These are phyloP conservation scores for Cyprinodon variegatus DNA, from an alignment of 2,113 vertebrate species.

Conservation along the genomic window DNA sequence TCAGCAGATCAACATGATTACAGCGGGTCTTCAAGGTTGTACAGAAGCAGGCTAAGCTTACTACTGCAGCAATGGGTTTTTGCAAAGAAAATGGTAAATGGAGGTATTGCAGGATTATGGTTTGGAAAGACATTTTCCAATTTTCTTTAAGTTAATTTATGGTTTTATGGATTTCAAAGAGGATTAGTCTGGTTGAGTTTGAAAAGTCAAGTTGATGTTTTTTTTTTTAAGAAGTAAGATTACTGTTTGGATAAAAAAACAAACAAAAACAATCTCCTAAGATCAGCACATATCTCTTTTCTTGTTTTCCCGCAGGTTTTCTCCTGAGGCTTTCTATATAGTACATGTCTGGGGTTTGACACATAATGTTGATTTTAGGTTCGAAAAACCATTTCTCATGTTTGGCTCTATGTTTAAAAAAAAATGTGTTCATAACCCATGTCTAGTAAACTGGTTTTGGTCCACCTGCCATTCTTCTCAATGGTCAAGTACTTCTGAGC, in stretches of 20 bases:
- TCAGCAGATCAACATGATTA: conserved; percentile 99
- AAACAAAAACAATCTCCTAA: not conserved
- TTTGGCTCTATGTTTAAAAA: too few relatives aligned
- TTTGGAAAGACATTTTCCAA: conserved; percentile 30
- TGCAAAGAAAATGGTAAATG: conserved; percentile 24
- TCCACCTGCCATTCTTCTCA: too few relatives aligned
- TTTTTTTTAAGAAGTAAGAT: not conserved
- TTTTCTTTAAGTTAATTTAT: conserved; percentile 68
- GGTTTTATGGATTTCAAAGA: conserved; percentile 45
- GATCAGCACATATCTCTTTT: not conserved
- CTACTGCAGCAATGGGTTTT: not conserved
- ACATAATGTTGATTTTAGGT: too few relatives aligned
- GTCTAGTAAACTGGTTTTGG: too few relatives aligned
- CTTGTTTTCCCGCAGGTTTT: not conserved
- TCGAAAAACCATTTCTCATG: too few relatives aligned
- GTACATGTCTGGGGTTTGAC: too few relatives aligned
- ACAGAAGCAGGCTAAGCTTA: conserved; percentile 66
- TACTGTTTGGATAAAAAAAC: not conserved
- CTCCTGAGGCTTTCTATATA: too few relatives aligned
- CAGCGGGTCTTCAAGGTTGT: conserved; percentile 95
- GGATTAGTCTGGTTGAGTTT: conserved; percentile 63
- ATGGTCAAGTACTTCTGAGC: too few relatives aligned
- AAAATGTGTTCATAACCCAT: too few relatives aligned
- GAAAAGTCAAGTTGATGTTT: not conserved
- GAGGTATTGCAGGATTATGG: not conserved